Conservation (phyloP, 2,888 invertebrate genomes). For the Enchytraeus crypticus region DNA sequence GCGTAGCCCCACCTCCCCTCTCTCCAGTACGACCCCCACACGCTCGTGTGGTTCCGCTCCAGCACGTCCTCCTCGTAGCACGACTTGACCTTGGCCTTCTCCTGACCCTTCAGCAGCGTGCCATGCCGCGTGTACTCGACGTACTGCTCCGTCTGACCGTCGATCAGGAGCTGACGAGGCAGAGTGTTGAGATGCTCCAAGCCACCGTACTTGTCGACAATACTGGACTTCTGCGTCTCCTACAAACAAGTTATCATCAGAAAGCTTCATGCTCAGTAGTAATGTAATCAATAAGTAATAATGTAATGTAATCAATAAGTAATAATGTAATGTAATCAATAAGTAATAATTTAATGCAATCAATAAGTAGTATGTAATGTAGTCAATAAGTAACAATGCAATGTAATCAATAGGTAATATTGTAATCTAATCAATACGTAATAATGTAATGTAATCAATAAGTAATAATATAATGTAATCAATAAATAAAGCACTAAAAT, state of each 20-base stretch:
- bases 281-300: too few species aligned
- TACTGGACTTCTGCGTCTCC: conserved; percentile 66
- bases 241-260: too few species aligned
- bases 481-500: too few species aligned
- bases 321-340: too few species aligned
- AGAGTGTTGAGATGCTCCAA: conserved; percentile 76
- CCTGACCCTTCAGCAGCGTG: conserved; percentile 67
- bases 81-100: conserved; percentile 72
- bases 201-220: conserved; percentile 89
- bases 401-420: too few species aligned
- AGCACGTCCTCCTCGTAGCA: conserved; percentile 89
- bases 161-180: conserved; percentile 73
- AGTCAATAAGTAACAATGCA: too few species aligned
- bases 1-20: conserved; percentile 89
- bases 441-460: too few species aligned
- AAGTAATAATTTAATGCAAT: too few species aligned
- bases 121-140: conserved; percentile 90
- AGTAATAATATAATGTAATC: too few species aligned
- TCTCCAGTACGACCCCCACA: conserved; percentile 94
- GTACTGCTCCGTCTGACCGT: conserved; percentile 93
- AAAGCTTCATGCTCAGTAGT: neutral
- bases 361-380: too few species aligned
- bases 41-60: conserved; percentile 83
- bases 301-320: too few species aligned
- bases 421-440: too few species aligned